These are phyloP conservation scores for Pristionchus exspectatus DNA, from an alignment of 2,888 invertebrate species.

Conservation along the genomic window DNA sequence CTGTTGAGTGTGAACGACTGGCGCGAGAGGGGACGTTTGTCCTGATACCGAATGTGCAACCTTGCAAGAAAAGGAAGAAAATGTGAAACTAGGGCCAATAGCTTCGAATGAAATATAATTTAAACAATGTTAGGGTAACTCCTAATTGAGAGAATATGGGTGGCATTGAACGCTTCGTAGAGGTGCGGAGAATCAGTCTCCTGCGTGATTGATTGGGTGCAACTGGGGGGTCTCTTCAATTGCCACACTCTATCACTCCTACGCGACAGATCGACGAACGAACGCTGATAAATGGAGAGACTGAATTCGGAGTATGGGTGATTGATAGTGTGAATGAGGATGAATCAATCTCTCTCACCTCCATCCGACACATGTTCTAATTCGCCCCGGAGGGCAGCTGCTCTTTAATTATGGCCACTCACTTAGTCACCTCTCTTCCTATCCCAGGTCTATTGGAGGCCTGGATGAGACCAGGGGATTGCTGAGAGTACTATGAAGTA, in stretches of 20 bases:
- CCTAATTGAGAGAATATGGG: not conserved
- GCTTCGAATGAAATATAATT: too few relatives aligned
- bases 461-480: too few relatives aligned
- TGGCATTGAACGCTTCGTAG: not conserved
- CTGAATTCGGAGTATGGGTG: not conserved
- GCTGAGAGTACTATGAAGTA: too few relatives aligned
- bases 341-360: conserved; percentile 31
- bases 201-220: not conserved
- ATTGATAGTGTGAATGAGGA: conserved; percentile 10
- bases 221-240: too few relatives aligned
- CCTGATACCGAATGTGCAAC: too few relatives aligned
- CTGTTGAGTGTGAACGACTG: too few relatives aligned
- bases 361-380: conserved; percentile 41
- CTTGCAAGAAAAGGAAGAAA: too few relatives aligned
- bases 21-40: too few relatives aligned
- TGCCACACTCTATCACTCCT: too few relatives aligned
- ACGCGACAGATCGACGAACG: not conserved
- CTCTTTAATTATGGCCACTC: conserved; percentile 38
- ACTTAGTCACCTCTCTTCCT: conserved; percentile 8
- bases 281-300: not conserved
- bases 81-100: too few relatives aligned
- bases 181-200: not conserved
- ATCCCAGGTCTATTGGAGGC: not conserved
- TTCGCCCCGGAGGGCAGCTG: not conserved
- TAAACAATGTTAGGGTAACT: too few relatives aligned